Base-by-base conservation (phyloP, 2,797 vertebrate species). In the Typhlichthys eigenmanni region DNA sequence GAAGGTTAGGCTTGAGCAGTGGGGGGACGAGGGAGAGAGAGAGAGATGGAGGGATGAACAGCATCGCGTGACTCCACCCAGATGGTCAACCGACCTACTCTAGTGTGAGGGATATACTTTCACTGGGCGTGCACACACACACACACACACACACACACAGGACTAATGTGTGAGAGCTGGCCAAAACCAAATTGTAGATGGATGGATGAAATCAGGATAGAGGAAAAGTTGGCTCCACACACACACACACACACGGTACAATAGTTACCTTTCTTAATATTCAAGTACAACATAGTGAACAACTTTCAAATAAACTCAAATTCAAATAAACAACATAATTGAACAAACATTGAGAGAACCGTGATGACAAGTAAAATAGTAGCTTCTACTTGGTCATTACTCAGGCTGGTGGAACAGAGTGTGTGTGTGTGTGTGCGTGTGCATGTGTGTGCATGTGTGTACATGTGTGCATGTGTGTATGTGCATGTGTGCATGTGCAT, bases 81-180 rank as follows among this genome's bases (percentile, higher is more conserved):
- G 87, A 84, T 85, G 85, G 85, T 66, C 69, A 69, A 71, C 58
- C 68, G 79, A 88, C 85, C 83, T 63, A 88, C 87, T 83, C 79
- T 47, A 61, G 82, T 59, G 87, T 91, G 89, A 92, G 85, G 90
- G 86, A 91, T 91, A 66, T 56, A 67, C 71, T 64, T 68, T 58
- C 59, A 53, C 56, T 8, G 14, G 47, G 51, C 29, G 47, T 64
- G 62, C 63, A 74, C 55, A 56, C 32, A 55, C 24, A 55, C 53
- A 32, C 53, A 32, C 24, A 55, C 53, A 32, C 24, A 34, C 53
- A 49, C 64, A 47, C 38, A 47, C n/a, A 63, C 82, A 86, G 80
- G 72, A 81, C 74, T 89, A 90, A 90, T 78, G 85, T 83, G 86
- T 78, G 64, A 53, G 71, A 46, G 66, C 38, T 0, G 81, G 76